Conservation (phyloP, 2,888 invertebrate genomes). For the Aphidoletes aphidimyza region DNA sequence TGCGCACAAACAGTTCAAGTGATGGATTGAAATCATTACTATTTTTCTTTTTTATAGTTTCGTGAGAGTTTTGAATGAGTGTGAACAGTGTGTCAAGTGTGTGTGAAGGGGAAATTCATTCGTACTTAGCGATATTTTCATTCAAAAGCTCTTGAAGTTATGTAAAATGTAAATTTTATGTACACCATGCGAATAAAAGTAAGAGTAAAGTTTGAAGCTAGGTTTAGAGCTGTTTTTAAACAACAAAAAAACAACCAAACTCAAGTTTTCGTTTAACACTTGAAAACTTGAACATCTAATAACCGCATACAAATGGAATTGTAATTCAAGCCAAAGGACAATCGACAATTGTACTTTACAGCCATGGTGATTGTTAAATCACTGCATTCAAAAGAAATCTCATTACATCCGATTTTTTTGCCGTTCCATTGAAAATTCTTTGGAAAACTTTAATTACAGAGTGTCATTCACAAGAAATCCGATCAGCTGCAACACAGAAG, state of each 20-base stretch:
- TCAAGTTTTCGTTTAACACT: no score
- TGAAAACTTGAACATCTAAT: no score
- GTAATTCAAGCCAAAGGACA: not conserved
- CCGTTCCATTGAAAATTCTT: not conserved
- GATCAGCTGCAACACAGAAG: not conserved
- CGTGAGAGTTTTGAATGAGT: not conserved
- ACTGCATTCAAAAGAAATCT: not conserved
- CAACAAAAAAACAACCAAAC: no score
- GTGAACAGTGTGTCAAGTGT: not conserved
- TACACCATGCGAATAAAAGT: not conserved
- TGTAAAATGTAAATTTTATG: conserved; percentile 1
- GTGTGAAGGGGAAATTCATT: not conserved
- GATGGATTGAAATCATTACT: not conserved
- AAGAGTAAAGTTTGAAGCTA: not conserved
- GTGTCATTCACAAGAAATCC: not conserved
- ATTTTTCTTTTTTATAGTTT: not conserved
- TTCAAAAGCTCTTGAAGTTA: not conserved
- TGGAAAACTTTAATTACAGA: not conserved
- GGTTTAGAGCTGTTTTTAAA: not conserved
- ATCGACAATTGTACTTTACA: not conserved
- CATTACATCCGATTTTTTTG: not conserved
- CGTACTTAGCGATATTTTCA: no score
- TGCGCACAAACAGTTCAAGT: not conserved
- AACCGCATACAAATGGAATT: not conserved
- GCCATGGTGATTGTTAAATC: not conserved